These are phyloP conservation scores for Regulus satrapa DNA, from an alignment of 2,113 vertebrate species.

Conservation along the genomic window DNA sequence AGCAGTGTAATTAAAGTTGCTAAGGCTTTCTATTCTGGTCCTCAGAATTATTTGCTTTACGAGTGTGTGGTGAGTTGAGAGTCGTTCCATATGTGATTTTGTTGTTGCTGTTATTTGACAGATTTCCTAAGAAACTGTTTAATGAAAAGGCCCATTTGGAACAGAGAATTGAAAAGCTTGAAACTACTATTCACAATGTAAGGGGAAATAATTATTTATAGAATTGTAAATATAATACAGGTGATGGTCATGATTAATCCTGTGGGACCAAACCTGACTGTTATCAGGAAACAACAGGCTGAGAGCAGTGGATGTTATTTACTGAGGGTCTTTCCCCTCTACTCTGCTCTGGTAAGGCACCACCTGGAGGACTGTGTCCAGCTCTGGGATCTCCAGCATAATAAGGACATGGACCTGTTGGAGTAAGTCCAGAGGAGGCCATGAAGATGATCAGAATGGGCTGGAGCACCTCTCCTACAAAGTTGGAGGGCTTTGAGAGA, in stretches of 20 bases:
- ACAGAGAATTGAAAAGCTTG: constrained; percentile 80
- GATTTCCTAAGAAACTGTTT: constrained; percentile 82
- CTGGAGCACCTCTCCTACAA: background rate
- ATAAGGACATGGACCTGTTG: background rate
- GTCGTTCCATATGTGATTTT: background rate
- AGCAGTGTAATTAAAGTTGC: background rate
- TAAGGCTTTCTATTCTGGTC: background rate
- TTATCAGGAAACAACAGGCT: background rate
- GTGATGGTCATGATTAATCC: background rate
- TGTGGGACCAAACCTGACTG: background rate
- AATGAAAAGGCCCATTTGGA: constrained; percentile 80
- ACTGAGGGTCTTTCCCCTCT: background rate
- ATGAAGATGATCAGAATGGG: background rate
- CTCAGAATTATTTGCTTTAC: background rate
- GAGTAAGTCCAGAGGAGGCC: background rate
- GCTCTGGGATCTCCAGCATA: background rate
- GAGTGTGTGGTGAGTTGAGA: background rate
- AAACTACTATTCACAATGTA: constrained; percentile 74
- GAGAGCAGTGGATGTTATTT: background rate
- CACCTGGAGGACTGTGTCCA: background rate
- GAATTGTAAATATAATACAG: background rate
- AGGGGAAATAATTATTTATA: constrained; percentile 13
- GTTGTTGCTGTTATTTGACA: constrained; percentile 47
- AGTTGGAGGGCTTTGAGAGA: too few relatives aligned
- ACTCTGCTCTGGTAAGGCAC: background rate